These are phyloP conservation scores for Cyphomyrus discorhynchus DNA, from an alignment of 2,113 vertebrate species.

Conservation along the genomic window DNA sequence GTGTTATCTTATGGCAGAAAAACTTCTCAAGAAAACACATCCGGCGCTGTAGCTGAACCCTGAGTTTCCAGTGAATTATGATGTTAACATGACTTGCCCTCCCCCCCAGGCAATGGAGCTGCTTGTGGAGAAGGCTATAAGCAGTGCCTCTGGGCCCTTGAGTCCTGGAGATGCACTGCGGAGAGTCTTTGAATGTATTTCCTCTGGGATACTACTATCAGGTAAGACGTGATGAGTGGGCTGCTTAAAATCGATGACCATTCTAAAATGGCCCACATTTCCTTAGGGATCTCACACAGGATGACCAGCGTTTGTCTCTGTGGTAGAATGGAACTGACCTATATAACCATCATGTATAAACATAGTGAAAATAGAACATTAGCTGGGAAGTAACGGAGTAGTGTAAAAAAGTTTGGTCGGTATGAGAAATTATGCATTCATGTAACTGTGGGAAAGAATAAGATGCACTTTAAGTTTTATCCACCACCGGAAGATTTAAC, in stretches of 20 bases:
- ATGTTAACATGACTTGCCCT: background rate
- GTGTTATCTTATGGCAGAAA: background rate
- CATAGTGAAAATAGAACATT: background rate
- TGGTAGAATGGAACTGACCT: background rate
- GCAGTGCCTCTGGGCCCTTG: constrained; percentile 80
- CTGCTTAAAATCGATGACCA: background rate
- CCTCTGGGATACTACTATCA: constrained; percentile 89
- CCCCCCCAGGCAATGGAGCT: constrained; percentile 78
- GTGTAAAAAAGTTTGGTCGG: background rate
- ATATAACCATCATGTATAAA: background rate
- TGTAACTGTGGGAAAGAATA: background rate
- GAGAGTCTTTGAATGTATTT: constrained; percentile 85
- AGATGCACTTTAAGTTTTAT: background rate
- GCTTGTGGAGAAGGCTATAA: constrained; percentile 86
- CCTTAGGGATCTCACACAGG: background rate
- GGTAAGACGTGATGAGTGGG: constrained; percentile 49
- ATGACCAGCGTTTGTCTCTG: background rate
- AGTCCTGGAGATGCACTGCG: constrained; percentile 85
- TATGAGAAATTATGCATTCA: background rate
- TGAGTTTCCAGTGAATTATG: background rate
- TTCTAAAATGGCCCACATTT: background rate
- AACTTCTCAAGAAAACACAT: background rate
- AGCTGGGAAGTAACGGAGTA: background rate
- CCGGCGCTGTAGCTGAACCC: background rate
- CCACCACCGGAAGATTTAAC: background rate